Conservation (phyloP, 1,140 invertebrate species). For the Antheraea pernyi region DNA sequence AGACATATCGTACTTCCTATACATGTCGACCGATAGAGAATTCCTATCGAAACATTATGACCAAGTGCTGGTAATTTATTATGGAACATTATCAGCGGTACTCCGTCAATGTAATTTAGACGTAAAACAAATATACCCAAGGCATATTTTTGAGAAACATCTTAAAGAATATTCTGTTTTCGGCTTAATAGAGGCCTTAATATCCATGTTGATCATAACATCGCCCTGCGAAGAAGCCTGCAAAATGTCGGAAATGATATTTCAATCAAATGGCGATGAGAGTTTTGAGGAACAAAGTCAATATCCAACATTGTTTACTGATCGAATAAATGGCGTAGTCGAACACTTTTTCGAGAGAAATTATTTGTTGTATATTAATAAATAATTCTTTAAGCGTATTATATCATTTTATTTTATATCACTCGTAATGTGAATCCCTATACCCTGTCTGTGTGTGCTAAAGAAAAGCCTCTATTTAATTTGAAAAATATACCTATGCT, state of each 20-base stretch:
- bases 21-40: constrained; percentile 74
- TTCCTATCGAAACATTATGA: constrained; percentile 73
- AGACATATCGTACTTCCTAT: constrained; percentile 81
- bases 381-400: neutral
- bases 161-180: constrained; percentile 52
- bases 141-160: constrained; percentile 57
- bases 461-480: no score
- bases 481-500: no score
- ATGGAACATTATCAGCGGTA: constrained; percentile 68
- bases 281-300: constrained; percentile 32
- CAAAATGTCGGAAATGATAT: constrained; percentile 58
- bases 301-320: constrained; percentile 38
- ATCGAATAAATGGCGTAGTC: constrained; percentile 57
- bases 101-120: constrained; percentile 61
- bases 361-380: constrained; percentile 34
- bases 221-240: constrained; percentile 48
- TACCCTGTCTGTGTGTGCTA: no score
- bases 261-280: constrained; percentile 33
- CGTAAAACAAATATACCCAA: constrained; percentile 71
- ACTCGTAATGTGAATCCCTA: no score
- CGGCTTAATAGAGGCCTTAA: constrained; percentile 58
- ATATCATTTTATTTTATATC: neutral
- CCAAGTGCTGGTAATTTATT: constrained; percentile 78
- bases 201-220: constrained; percentile 67
- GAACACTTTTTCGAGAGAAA: constrained; percentile 49